A percentile compares a stretch with the other conserved stretches of the same genome.
Conservation (phyloP, 2,888 invertebrate genomes). For the Stratiomys singularior region DNA sequence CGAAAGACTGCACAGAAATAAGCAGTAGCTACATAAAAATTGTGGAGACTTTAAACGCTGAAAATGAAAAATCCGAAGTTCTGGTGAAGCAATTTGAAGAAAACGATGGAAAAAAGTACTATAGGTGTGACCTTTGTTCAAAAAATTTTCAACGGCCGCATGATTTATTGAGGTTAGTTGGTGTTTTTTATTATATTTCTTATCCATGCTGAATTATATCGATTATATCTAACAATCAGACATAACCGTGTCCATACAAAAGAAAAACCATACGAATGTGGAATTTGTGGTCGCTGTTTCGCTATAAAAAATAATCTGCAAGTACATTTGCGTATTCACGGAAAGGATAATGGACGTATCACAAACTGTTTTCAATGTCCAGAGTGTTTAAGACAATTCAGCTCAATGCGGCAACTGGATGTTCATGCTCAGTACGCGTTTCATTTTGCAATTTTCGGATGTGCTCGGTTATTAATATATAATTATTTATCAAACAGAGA, state of each 20-base stretch:
- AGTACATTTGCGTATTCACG: slow-evolving; percentile 46
- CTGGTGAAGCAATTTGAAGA: slow-evolving; percentile 52
- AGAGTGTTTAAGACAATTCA: slow-evolving; percentile 40
- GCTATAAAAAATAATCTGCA: slow-evolving; percentile 44
- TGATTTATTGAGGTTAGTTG: slow-evolving; percentile 59
- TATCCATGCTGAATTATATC: neutral
- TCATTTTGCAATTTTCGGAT: too few species aligned
- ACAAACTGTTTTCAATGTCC: slow-evolving; percentile 45
- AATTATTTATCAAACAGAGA: slow-evolving; percentile 36
- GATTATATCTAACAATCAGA: slow-evolving; percentile 49
- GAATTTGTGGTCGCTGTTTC: slow-evolving; percentile 52
- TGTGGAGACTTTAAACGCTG: slow-evolving; percentile 54
- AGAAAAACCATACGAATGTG: slow-evolving; percentile 57
- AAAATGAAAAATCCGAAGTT: slow-evolving; percentile 50
- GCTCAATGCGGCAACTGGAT: slow-evolving; percentile 41
- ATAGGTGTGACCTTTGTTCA: slow-evolving; percentile 57
- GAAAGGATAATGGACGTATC: slow-evolving; percentile 15
- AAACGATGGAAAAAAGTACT: slow-evolving; percentile 50
- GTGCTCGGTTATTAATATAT: too few species aligned
- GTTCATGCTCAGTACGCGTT: slow-evolving; percentile 43
- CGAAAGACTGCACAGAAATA: neutral
- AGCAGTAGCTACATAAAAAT: slow-evolving; percentile 42
- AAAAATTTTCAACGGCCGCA: slow-evolving; percentile 57
- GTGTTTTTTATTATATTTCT: neutral
- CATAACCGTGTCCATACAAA: slow-evolving; percentile 57